Percentiles rank a stretch among this genome's conserved stretches.
Evolutionary conservation across 35 echinoderm and acorn worm genomes (phyloP).

Genomic region (Anneissia japonica): DNA sequence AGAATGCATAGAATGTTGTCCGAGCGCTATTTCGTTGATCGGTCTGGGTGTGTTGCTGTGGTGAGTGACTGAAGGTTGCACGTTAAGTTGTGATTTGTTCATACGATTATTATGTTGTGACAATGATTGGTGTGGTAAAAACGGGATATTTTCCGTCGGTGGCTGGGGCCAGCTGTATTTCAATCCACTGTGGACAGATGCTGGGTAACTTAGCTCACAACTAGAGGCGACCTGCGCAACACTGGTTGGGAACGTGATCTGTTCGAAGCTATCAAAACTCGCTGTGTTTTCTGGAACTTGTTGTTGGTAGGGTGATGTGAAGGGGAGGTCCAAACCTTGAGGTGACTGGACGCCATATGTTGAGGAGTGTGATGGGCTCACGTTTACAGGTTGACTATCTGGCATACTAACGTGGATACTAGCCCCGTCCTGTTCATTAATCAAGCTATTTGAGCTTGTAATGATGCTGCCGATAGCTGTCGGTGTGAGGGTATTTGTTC

Average conservation of each 20-base stretch:
- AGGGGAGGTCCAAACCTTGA: not conserved
- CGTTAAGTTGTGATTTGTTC: not conserved
- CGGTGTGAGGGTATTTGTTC: constrained; percentile 31
- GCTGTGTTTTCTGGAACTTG: not conserved
- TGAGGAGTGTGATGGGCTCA: not conserved
- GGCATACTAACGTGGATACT: not conserved
- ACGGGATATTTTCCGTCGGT: not conserved
- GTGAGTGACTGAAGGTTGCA: not conserved
- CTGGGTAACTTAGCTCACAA: not conserved
- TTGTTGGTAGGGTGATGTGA: not conserved
- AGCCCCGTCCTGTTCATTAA: constrained; percentile 50
- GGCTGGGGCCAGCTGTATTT: not conserved
- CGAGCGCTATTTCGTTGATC: not conserved
- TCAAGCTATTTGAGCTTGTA: constrained; percentile 77
- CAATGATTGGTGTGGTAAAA: not conserved
- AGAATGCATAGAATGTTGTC: not conserved
- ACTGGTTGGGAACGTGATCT: not conserved
- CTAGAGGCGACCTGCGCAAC: not conserved
- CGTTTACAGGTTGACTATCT: not conserved
- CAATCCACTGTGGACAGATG: not conserved
- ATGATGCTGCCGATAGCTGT: constrained; percentile 79
- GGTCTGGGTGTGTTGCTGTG: not conserved
- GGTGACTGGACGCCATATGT: not conserved
- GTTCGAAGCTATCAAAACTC: not conserved
- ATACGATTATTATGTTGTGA: not conserved